Base-by-base conservation (phyloP, 2,888 invertebrate genomes). In the Sepiola atlantica region DNA sequence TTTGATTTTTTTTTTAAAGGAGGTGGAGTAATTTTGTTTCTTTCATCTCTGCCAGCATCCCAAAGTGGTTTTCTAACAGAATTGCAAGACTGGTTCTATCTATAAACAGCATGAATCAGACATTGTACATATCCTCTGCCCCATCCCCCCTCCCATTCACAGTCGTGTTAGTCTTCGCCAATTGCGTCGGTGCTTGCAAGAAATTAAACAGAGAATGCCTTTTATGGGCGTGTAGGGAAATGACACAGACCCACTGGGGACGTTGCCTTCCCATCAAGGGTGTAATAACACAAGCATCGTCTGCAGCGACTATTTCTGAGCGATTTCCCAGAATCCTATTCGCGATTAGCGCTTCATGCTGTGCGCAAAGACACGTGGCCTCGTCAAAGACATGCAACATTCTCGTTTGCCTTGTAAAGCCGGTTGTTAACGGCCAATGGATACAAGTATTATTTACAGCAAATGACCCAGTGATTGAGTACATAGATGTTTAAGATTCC, bases 221-320 rank as follows among this genome's bases (percentile, higher is more conserved):
- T 77, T 77, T 77, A 77, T 77, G 77, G 77, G 77, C 77, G 77
- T 77, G 77, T 77, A n/a, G 77, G 77, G 77, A 77, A 77, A 77
- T n/a, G n/a, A 77, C 77, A 77, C 77, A 77, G 77, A 77, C 77
- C 77, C 77, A 77, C 77, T 77, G 77, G 32, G 77, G 32, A n/a
- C 77, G 12, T 77, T 77, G n/a, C 77, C 20, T 57, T 21, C 77
- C n/a, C 77, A 77, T 77, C 77, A 77, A 77, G 77, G 77, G 77
- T n/a, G 77, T 77, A 77, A 77, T 77, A 77, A 77, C 77, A 32
- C 77, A 77, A 77, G 77, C n/a, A n/a, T 77, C n/a, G 77, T 77
- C 77, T 77, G 10, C 77, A 77, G 77, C 32, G 77, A 77, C n/a
- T 77, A 8, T 8, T 77, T n/a, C n/a, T 77, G 77, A 77, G 77